Conservation (phyloP, 2,113 vertebrate genomes). For the Micronisus gabar region DNA sequence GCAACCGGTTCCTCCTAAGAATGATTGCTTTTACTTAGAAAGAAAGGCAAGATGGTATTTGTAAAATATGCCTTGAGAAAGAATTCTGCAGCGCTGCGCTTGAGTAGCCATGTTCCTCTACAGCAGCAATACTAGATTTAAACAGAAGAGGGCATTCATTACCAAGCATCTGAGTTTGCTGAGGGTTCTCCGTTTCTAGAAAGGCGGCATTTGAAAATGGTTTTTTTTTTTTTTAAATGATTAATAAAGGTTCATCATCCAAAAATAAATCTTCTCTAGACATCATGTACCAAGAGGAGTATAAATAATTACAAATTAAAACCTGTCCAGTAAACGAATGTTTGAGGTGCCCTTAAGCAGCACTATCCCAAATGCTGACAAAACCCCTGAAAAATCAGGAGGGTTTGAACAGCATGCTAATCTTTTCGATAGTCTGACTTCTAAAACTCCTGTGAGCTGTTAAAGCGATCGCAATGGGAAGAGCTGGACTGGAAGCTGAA, state of each 20-base stretch:
- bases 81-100: neutral
- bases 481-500: neutral
- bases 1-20: neutral
- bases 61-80: neutral
- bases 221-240: neutral
- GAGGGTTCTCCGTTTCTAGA: neutral
- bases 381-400: conserved; percentile 41
- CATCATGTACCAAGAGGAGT: conserved; percentile 45
- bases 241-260: conserved; percentile 62
- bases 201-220: neutral
- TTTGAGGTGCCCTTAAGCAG: conserved; percentile 52
- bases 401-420: conserved; percentile 20
- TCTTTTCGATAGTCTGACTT: neutral
- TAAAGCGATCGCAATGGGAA: neutral
- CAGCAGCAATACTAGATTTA: conserved; percentile 27
- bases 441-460: neutral
- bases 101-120: neutral
- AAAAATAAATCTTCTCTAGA: conserved; percentile 68
- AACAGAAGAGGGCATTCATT: conserved; percentile 71
- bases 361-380: conserved; percentile 32
- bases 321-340: conserved; percentile 23
- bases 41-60: neutral
- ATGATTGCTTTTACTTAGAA: neutral
- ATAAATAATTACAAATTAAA: conserved; percentile 71
- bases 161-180: conserved; percentile 4